Conservation (phyloP, 2,888 invertebrate species). For the Dryobota labecula region DNA sequence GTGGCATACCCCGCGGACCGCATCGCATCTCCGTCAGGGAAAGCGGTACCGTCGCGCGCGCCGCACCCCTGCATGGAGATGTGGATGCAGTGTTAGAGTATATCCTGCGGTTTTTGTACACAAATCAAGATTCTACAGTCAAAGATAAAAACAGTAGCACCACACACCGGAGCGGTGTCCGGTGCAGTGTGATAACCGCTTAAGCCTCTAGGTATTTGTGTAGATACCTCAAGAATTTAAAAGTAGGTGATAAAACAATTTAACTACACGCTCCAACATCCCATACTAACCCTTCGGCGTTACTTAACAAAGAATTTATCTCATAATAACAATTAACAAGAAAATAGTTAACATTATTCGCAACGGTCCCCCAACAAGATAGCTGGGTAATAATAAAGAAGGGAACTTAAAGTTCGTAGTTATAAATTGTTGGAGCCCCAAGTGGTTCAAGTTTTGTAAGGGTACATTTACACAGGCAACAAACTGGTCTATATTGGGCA, state of each 20-base stretch:
- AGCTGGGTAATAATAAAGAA: conserved; percentile 62
- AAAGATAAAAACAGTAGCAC: no score
- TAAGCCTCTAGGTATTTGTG: background rate
- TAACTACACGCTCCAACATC: conserved; percentile 10
- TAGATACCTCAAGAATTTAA: background rate
- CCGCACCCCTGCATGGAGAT: no score
- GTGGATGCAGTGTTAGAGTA: no score
- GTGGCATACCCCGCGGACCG: no score
- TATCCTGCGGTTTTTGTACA: no score
- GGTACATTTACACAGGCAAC: conserved; percentile 2
- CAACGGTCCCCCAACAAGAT: conserved; percentile 55
- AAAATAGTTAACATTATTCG: conserved; percentile 65
- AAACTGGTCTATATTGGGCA: background rate
- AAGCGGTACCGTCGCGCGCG: no score
- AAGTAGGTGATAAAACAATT: conserved; percentile 12
- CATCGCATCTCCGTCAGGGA: no score
- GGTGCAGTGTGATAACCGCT: no score
- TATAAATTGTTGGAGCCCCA: conserved; percentile 69
- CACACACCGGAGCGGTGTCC: no score
- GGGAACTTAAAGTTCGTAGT: conserved; percentile 64
- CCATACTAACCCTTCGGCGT: background rate
- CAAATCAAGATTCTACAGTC: no score
- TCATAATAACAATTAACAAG: conserved; percentile 50
- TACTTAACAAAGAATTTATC: conserved; percentile 41
- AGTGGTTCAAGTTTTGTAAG: conserved; percentile 58